Evolutionary conservation across 2,797 vertebrate species (phyloP), one percentile per base, ranked within the genome.

Genomic region (Hephaestus fuliginosus): DNA sequence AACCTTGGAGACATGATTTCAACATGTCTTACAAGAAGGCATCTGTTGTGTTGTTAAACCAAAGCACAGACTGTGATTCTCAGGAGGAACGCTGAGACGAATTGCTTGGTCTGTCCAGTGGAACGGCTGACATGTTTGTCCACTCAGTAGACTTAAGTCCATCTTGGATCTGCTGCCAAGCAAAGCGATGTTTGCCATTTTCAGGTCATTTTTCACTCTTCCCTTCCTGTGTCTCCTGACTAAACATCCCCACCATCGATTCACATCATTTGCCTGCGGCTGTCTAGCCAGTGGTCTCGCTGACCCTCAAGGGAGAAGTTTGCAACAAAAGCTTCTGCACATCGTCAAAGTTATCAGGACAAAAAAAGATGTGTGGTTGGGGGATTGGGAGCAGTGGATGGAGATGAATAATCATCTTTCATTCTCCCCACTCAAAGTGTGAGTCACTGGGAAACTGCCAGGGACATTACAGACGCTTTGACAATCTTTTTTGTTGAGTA

Each of bases 371-470:
- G 30, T 33, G 30, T 3, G 30, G 30, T 33, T 33, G 33, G 5
- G 22, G 17, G 48, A 57, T 41, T 68, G 22, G 56, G 51, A 76
- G 70, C 22, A 30, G 36, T 39, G 64, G 41, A 61, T 58, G 22
- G 76, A 70, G 76, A 87, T 80, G 68, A 89, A 86, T 79, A 89
- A 89, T 49, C 43, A 70, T 57, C 20, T 80, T 74, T 83, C 61
- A 60, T 68, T 83, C 49, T 71, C 13, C 10, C 28, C 56, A 57
- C 65, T 83, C 72, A 67, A 51, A 80, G 70, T 57, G 69, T 88
- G 87, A 92, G 80, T 91, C 88, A 84, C 70, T 36, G 36, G 55
- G 76, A 90, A 85, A 78, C 56, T 67, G 43, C 39, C 69, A 46
- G 58, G 68, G 48, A 71, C 30, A 30, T 70, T 41, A 63, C 58